Evolutionary conservation across 2,888 invertebrate genomes (phyloP).

Genomic region (Andrena flavipes): DNA sequence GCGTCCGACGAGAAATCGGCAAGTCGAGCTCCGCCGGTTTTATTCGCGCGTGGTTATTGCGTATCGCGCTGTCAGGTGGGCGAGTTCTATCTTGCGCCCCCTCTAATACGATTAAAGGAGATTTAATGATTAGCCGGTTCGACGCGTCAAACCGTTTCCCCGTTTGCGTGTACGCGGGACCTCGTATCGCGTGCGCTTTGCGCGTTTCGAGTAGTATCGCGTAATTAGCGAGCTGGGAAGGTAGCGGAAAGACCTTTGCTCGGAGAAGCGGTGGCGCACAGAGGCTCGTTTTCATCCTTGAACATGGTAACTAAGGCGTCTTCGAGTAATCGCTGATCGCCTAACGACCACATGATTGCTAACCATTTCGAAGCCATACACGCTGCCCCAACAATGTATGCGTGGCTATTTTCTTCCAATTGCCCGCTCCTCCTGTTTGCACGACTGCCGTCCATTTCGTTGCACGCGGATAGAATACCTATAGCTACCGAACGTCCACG

Average conservation of each 20-base stretch:
- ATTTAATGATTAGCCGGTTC: slow-evolving; percentile 13
- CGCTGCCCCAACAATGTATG: slow-evolving; percentile 23
- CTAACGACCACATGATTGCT: slow-evolving; percentile 51
- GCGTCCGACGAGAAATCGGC: background rate
- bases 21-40: background rate
- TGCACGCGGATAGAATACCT: background rate
- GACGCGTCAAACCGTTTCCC: slow-evolving; percentile 20
- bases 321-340: slow-evolving; percentile 38
- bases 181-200: slow-evolving; percentile 13
- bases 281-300: slow-evolving; percentile 42
- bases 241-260: slow-evolving; percentile 16
- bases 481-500: background rate
- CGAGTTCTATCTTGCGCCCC: slow-evolving; percentile 6
- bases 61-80: slow-evolving; percentile 15
- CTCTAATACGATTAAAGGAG: slow-evolving; percentile 9
- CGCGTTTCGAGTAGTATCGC: slow-evolving; percentile 24
- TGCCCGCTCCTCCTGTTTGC: background rate
- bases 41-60: background rate
- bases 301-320: slow-evolving; percentile 37
- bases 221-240: slow-evolving; percentile 45
- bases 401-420: slow-evolving; percentile 35
- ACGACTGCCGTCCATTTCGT: background rate
- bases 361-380: background rate
- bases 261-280: background rate
- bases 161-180: slow-evolving; percentile 7